Evolutionary conservation across 1,140 invertebrate genomes (phyloP).

Genomic region (Drosophila nasuta): DNA sequence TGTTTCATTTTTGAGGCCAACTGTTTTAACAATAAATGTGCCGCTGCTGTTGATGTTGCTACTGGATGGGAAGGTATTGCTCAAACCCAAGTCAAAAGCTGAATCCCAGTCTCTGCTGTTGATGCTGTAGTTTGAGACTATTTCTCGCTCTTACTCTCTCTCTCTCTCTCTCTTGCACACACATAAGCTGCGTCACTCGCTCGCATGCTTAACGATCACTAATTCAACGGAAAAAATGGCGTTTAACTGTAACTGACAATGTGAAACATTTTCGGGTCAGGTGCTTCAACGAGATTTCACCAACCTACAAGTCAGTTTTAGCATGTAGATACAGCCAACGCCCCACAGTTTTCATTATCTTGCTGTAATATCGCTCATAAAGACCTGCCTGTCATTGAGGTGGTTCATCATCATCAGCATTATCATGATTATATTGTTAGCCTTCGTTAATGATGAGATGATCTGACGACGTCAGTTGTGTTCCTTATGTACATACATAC

Average conservation of each 20-base stretch:
- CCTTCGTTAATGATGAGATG: conserved; percentile 56
- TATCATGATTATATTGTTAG: conserved; percentile 41
- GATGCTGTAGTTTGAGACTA: conserved; percentile 28
- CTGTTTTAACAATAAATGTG: conserved; percentile 27
- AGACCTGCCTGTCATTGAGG: conserved; percentile 51
- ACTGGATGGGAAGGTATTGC: conserved; percentile 51
- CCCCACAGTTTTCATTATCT: conserved; percentile 69
- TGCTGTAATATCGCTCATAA: conserved; percentile 78
- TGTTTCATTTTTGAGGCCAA: conserved; percentile 74
- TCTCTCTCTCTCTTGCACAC: background rate
- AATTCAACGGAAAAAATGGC: conserved; percentile 79
- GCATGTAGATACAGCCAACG: conserved; percentile 27
- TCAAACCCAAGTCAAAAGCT: background rate
- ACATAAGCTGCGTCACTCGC: conserved; percentile 26
- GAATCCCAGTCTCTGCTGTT: conserved; percentile 1
- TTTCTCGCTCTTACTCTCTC: background rate
- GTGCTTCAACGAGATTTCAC: conserved; percentile 72
- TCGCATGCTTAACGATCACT: conserved; percentile 52
- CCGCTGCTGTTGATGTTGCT: conserved; percentile 40
- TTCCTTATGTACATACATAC: conserved; percentile 35
- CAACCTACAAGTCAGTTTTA: conserved; percentile 33
- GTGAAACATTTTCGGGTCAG: conserved; percentile 82
- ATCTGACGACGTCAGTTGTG: conserved; percentile 39
- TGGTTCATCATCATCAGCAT: conserved; percentile 32
- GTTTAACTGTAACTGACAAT: conserved; percentile 80